These are phyloP conservation scores for Napeogenes inachia DNA, from an alignment of 2,888 invertebrate species.

Conservation along the genomic window DNA sequence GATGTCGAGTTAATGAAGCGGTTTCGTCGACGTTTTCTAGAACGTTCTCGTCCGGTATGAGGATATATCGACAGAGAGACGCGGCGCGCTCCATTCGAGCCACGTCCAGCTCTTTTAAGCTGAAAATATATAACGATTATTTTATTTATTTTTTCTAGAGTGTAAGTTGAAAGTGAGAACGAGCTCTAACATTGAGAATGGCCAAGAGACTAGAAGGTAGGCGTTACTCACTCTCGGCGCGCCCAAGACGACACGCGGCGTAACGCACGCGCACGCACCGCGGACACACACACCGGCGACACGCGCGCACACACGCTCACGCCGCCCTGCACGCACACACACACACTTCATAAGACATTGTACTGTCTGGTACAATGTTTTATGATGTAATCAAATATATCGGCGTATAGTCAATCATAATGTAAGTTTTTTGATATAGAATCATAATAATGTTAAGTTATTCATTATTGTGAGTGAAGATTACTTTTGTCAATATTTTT, in stretches of 20 bases:
- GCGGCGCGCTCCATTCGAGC: conserved; percentile 42
- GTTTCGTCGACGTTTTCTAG: conserved; percentile 26
- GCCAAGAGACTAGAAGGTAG: too few relatives aligned
- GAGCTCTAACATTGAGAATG: too few relatives aligned
- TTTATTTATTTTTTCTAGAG: background rate
- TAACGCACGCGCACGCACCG: too few relatives aligned
- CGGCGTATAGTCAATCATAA: too few relatives aligned
- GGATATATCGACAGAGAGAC: conserved; percentile 39
- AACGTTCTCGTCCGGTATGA: conserved; percentile 1
- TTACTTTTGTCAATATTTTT: too few relatives aligned
- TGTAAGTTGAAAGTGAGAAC: background rate
- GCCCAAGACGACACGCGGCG: conserved; percentile 37
- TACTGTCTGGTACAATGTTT: too few relatives aligned
- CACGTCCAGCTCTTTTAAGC: conserved; percentile 36
- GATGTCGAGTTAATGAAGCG: conserved; percentile 27
- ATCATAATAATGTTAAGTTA: too few relatives aligned
- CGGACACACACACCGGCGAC: conserved; percentile 11
- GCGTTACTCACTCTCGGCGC: conserved; percentile 43
- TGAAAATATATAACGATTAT: conserved; percentile 30
- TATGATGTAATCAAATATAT: too few relatives aligned
- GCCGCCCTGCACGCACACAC: conserved; percentile 25
- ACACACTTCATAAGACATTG: too few relatives aligned
- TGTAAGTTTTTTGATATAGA: too few relatives aligned
- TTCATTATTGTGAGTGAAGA: too few relatives aligned
- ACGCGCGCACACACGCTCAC: too few relatives aligned